These are phyloP conservation scores for Pseudomyrmex cubaensis DNA, from an alignment of 1,140 invertebrate genomes.

Conservation along the genomic window DNA sequence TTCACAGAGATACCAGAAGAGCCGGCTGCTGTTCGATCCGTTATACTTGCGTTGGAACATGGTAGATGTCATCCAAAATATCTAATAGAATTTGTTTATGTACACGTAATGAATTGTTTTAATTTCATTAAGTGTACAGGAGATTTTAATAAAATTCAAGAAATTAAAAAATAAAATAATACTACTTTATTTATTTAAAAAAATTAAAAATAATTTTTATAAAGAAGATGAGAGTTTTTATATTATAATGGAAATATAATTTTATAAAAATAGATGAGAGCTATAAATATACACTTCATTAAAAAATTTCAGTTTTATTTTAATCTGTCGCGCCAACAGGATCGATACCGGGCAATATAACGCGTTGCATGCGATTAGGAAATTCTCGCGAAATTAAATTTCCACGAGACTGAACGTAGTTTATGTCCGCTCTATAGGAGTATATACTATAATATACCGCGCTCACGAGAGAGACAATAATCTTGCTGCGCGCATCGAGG, in stretches of 20 bases:
- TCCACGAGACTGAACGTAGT: constrained; percentile 55
- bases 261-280: background rate
- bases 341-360: constrained; percentile 31
- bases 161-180: background rate
- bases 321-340: constrained; percentile 26
- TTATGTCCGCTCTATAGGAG: constrained; percentile 16
- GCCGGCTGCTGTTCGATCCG: constrained; percentile 7
- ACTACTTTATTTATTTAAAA: background rate
- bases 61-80: constrained; percentile 44
- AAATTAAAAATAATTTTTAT: background rate
- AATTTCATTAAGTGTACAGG: background rate
- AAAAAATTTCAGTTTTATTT: constrained; percentile 43
- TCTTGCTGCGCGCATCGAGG: constrained; percentile 29
- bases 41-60: background rate
- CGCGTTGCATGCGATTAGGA: constrained; percentile 54
- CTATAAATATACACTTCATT: background rate
- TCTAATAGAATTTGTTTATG: background rate
- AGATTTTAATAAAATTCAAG: background rate
- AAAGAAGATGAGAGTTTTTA: background rate
- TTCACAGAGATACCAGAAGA: background rate
- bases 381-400: constrained; percentile 59
- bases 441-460: constrained; percentile 25
- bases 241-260: constrained; percentile 8
- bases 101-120: background rate
- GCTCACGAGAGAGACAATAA: constrained; percentile 44